Evolutionary conservation across 2,888 invertebrate genomes (phyloP).

Genomic region (Sarcophaga variegata): DNA sequence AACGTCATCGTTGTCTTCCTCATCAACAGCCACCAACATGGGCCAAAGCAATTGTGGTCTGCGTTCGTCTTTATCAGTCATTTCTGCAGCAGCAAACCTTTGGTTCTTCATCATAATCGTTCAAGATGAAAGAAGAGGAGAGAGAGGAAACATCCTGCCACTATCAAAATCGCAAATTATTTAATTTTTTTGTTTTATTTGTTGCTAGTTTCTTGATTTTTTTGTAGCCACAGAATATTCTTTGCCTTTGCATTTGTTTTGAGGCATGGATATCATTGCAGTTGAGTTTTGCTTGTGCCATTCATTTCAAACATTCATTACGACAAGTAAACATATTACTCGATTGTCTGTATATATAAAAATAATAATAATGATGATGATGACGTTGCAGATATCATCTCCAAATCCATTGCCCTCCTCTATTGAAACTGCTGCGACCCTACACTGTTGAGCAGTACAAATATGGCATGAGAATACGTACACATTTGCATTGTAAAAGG

Average conservation of each 20-base stretch:
- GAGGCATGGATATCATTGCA: background rate
- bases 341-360: background rate
- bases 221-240: background rate
- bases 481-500: no score
- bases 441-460: background rate
- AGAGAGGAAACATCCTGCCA: background rate
- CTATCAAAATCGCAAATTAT: constrained; percentile 67
- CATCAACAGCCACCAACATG: background rate
- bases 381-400: constrained; percentile 35
- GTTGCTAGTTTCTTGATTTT: constrained; percentile 11
- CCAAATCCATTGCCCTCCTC: background rate
- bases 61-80: constrained; percentile 3
- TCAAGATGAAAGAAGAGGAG: background rate
- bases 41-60: background rate
- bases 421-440: constrained; percentile 38
- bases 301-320: constrained; percentile 54
- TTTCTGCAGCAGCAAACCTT: background rate
- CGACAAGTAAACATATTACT: constrained; percentile 64
- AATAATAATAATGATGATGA: background rate
- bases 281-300: background rate
- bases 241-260: constrained; percentile 44
- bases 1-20: background rate
- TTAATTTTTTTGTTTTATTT: constrained; percentile 52
- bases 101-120: constrained; percentile 35
- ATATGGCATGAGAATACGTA: no score